Evolutionary conservation across 2,888 invertebrate species (phyloP).

Genomic region (Plebejus argus): DNA sequence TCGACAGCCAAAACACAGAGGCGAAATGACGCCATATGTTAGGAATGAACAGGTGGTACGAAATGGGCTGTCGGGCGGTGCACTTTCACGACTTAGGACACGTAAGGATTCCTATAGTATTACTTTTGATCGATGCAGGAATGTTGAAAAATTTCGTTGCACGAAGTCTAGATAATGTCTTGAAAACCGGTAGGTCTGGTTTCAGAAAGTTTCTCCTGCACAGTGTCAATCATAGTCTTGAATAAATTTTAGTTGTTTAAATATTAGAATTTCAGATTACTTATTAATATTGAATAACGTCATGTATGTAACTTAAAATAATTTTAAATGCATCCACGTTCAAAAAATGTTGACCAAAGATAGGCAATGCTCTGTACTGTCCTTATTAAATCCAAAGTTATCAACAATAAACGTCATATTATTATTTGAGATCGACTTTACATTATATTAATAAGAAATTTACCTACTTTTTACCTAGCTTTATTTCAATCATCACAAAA

Average conservation of each 20-base stretch:
- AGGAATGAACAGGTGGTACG: constrained; percentile 68
- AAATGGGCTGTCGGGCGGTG: constrained; percentile 57
- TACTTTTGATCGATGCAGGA: constrained; percentile 42
- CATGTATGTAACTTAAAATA: no score
- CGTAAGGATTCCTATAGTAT: constrained; percentile 52
- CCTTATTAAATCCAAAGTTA: no score
- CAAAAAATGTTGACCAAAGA: no score
- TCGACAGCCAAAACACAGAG: constrained; percentile 41
- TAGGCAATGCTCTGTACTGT: no score
- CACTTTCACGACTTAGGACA: constrained; percentile 59
- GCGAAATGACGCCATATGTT: constrained; percentile 71
- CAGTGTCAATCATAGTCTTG: background rate
- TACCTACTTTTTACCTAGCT: background rate
- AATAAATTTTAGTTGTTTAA: background rate
- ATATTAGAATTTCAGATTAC: no score
- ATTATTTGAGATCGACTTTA: no score
- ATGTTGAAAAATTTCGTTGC: constrained; percentile 53
- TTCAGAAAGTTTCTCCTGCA: background rate
- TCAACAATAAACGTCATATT: no score
- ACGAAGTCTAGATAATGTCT: constrained; percentile 32
- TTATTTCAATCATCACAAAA: background rate
- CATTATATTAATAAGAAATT: no score
- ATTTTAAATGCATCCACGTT: no score
- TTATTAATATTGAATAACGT: no score
- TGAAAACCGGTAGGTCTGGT: background rate